phyloP scores from a whole-genome alignment of 2,113 vertebrate species.

The Pomatostomus ruficeps region DNA sequence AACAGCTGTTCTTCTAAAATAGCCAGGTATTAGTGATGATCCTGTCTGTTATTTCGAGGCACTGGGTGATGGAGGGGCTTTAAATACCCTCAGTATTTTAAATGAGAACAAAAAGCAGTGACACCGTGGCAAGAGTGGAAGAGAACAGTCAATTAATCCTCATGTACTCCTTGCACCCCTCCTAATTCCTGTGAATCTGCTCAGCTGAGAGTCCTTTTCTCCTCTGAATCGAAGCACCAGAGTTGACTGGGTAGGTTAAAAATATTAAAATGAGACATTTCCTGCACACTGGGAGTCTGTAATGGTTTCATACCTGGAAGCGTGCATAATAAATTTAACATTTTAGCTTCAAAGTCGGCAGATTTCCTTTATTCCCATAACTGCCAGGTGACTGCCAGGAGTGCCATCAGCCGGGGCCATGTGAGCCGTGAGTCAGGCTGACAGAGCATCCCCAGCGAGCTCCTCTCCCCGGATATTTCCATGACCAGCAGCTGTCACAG shows the following conservation, averaged over 20 bases:
- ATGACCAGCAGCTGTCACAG: neutral
- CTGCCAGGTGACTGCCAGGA: constrained; percentile 20
- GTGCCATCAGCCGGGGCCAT: neutral
- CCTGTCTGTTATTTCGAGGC: neutral
- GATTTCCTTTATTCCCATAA: neutral
- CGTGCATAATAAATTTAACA: neutral
- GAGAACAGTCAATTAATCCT: neutral
- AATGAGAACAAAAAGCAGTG: neutral
- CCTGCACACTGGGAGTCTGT: too few species aligned
- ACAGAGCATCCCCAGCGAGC: neutral
- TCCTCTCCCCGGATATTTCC: neutral
- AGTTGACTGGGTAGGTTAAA: neutral
- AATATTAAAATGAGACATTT: neutral
- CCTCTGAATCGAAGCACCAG: neutral
- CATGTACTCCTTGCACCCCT: neutral
- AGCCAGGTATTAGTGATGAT: neutral
- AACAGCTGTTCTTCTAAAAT: neutral
- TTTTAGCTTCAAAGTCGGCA: neutral
- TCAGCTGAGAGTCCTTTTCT: neutral
- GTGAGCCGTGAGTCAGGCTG: constrained; percentile 17
- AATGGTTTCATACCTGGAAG: neutral
- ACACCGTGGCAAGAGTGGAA: neutral
- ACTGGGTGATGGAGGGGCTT: neutral
- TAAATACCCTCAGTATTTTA: neutral
- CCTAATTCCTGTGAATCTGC: neutral